phyloP scores from a whole-genome alignment of 2,113 vertebrate species.

The Zapus hudsonius region DNA sequence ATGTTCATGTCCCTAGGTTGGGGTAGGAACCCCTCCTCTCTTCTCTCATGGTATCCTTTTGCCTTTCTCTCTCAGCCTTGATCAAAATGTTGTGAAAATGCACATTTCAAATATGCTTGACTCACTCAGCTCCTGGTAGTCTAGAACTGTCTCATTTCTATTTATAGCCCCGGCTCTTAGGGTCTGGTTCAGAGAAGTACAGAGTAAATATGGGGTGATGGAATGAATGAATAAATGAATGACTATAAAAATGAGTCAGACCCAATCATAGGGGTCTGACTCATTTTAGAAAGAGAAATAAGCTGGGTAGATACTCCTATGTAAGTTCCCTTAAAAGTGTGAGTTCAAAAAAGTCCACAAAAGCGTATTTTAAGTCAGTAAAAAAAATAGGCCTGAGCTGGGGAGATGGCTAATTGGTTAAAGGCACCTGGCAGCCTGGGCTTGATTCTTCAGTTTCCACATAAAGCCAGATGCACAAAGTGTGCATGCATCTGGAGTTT shows the following conservation, averaged over 20 bases:
- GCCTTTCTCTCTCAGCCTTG: slow-evolving; percentile 4
- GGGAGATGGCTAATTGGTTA: too few relatives aligned
- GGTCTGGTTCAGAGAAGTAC: slow-evolving; percentile 30
- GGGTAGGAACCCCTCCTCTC: slow-evolving; percentile 41
- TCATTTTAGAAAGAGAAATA: slow-evolving; percentile 53
- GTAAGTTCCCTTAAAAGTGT: slow-evolving; percentile 31
- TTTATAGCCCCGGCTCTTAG: background rate
- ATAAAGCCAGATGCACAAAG: too few relatives aligned
- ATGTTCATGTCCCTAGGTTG: slow-evolving; percentile 9
- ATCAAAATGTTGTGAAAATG: slow-evolving; percentile 47
- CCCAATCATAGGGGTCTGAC: background rate
- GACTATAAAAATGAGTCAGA: slow-evolving; percentile 40
- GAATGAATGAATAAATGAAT: slow-evolving; percentile 56
- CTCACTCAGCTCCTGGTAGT: background rate
- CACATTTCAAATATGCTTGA: slow-evolving; percentile 32
- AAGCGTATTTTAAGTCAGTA: slow-evolving; percentile 13
- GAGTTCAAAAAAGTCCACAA: background rate
- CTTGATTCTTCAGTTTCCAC: too few relatives aligned
- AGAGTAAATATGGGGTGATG: slow-evolving; percentile 22
- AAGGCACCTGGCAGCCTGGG: too few relatives aligned
- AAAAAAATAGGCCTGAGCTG: background rate
- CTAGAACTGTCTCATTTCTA: slow-evolving; percentile 22
- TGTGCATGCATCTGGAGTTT: too few relatives aligned
- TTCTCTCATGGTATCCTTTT: slow-evolving; percentile 33
- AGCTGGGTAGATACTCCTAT: background rate